Conservation (phyloP, 2,113 vertebrate genomes). For the Oryzias javanicus region DNA sequence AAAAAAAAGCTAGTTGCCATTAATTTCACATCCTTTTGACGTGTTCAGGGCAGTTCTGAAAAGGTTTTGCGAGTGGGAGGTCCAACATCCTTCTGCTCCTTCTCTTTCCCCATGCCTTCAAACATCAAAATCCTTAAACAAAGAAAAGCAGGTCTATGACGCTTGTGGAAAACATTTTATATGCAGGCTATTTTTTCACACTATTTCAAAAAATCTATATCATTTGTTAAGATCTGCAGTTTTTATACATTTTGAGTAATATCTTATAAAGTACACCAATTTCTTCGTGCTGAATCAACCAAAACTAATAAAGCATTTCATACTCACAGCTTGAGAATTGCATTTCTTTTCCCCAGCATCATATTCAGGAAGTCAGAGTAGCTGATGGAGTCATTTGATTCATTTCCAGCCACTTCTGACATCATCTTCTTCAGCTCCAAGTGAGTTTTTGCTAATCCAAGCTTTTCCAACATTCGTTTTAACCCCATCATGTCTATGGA, state of each 20-base stretch:
- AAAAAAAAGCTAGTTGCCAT: no score
- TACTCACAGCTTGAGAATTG: constrained; percentile 82
- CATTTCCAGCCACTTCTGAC: constrained; percentile 72
- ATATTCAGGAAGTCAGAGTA: constrained; percentile 82
- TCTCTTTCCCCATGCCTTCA: constrained; percentile 78
- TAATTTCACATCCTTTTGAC: no score
- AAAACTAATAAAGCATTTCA: background rate
- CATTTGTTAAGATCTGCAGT: no score
- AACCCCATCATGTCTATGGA: constrained; percentile 82
- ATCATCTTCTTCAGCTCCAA: constrained; percentile 86
- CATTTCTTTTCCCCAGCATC: constrained; percentile 85
- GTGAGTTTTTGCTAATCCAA: constrained; percentile 83
- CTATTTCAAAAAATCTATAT: no score
- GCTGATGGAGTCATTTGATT: constrained; percentile 72
- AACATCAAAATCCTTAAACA: constrained; percentile 82
- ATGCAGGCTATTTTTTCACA: no score
- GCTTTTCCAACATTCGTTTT: constrained; percentile 85
- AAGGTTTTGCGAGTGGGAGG: constrained; percentile 77
- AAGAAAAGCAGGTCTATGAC: constrained; percentile 2
- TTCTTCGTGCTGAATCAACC: background rate
- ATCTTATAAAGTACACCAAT: no score
- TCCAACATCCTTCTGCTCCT: constrained; percentile 62
- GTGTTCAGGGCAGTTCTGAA: constrained; percentile 76
- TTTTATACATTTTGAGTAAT: no score
- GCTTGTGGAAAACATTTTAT: background rate